Conservation (phyloP, 2,113 vertebrate species). For the Puntigrus tetrazona region DNA sequence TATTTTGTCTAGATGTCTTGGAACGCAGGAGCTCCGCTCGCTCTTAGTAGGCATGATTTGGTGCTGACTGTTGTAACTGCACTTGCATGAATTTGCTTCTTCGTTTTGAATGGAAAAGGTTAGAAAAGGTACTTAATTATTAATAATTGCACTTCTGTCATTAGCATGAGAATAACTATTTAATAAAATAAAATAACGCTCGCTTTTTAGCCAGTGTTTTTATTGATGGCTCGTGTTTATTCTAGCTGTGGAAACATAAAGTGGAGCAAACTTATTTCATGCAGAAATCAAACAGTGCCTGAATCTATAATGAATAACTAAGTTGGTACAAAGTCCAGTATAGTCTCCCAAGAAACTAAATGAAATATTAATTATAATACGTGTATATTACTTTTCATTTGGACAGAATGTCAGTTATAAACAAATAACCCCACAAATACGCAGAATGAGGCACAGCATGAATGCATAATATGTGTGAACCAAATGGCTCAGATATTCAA, state of each 20-base stretch:
- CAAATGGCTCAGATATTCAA: neutral
- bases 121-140: no score
- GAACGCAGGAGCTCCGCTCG: neutral
- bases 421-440: neutral
- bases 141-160: no score
- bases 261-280: neutral
- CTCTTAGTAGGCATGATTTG: neutral
- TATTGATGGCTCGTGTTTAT: neutral
- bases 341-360: neutral
- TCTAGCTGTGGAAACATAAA: neutral
- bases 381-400: neutral
- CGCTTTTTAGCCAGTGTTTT: neutral
- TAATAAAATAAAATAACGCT: neutral
- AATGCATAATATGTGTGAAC: neutral
- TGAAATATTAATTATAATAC: neutral
- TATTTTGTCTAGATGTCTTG: neutral
- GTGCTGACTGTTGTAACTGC: neutral
- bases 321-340: neutral
- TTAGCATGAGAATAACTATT: no score
- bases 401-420: neutral
- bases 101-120: no score
- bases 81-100: no score
- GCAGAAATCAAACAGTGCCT: neutral
- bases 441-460: neutral
- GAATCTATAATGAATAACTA: neutral